A percentile compares a stretch with the other conserved stretches of the same genome.
These are phyloP conservation scores for Rhopalosiphum maidis DNA, from an alignment of 1,140 invertebrate species.

Conservation along the genomic window DNA sequence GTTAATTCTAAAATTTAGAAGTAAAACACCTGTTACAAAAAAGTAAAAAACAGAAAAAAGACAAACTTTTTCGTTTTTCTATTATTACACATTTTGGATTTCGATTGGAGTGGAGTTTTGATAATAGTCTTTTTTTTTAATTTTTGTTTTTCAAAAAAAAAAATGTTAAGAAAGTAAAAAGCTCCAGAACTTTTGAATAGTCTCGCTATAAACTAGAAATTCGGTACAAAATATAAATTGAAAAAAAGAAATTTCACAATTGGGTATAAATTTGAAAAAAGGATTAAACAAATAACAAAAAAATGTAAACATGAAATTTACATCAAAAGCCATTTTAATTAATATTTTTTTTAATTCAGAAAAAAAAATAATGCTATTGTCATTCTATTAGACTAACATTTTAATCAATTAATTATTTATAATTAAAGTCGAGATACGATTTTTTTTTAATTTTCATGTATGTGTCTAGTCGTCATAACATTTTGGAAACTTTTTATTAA, in stretches of 20 bases:
- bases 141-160: background rate
- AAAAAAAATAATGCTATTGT: background rate
- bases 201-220: background rate
- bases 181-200: background rate
- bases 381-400: background rate
- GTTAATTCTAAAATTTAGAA: constrained; percentile 7
- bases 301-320: background rate
- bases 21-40: constrained; percentile 35
- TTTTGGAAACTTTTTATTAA: background rate
- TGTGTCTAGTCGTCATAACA: background rate
- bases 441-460: background rate
- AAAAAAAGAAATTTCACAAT: background rate
- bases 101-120: background rate
- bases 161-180: background rate
- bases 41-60: background rate
- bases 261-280: background rate
- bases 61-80: background rate
- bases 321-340: background rate
- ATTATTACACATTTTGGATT: background rate
- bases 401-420: background rate
- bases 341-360: background rate
- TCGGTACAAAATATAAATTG: background rate
- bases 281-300: background rate
- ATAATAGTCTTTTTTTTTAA: background rate
- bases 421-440: background rate